Conservation (phyloP, 2,797 vertebrate species). For the Ceryle rudis region DNA sequence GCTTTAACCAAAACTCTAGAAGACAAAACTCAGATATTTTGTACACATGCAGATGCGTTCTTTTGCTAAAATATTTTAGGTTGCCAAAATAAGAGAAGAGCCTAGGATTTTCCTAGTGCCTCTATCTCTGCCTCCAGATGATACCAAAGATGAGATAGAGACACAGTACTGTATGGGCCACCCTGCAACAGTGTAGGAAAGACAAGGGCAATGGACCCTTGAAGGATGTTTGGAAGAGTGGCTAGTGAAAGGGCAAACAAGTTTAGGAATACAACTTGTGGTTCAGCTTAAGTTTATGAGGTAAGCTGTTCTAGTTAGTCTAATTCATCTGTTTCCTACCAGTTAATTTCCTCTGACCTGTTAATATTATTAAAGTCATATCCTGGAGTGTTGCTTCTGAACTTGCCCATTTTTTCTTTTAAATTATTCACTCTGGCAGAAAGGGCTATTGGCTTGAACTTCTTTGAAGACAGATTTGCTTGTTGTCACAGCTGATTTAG, state of each 20-base stretch:
- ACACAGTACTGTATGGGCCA: no score
- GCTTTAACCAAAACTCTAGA: background rate
- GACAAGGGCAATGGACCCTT: background rate
- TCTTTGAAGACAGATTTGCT: conserved; percentile 48
- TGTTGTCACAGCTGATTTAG: conserved; percentile 63
- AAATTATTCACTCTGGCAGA: background rate
- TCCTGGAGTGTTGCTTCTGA: background rate
- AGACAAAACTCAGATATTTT: background rate
- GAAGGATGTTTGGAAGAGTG: background rate
- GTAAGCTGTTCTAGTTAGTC: background rate
- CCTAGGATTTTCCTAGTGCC: background rate
- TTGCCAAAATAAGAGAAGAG: background rate
- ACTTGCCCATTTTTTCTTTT: conserved; percentile 18
- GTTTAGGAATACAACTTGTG: background rate
- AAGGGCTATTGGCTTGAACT: background rate
- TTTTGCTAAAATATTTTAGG: background rate
- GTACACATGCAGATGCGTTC: accelerated
- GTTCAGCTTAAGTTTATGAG: background rate
- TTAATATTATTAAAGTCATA: background rate
- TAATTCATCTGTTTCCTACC: background rate
- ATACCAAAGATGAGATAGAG: background rate
- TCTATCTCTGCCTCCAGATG: background rate
- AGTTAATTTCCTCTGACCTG: background rate
- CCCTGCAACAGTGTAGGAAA: background rate
- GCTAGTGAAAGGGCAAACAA: background rate